Evolutionary conservation across 2,113 vertebrate species (phyloP).

Genomic region (Notothenia rossii): DNA sequence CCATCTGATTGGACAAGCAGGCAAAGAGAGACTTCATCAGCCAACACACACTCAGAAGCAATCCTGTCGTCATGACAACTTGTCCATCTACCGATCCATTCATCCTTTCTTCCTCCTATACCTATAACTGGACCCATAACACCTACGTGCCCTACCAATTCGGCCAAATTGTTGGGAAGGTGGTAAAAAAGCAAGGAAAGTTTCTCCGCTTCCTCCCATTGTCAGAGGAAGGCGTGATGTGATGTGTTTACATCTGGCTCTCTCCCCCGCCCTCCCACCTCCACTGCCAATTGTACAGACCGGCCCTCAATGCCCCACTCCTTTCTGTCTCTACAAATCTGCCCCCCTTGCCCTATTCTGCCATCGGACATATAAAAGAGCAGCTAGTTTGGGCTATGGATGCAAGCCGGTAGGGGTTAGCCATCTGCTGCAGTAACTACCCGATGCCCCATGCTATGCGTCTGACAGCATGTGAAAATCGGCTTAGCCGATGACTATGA

Average conservation of each 20-base stretch:
- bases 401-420: slow-evolving; percentile 87
- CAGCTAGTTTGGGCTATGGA: slow-evolving; percentile 80
- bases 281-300: slow-evolving; percentile 81
- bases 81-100: slow-evolving; percentile 80
- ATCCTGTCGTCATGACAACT: slow-evolving; percentile 87
- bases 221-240: slow-evolving; percentile 59
- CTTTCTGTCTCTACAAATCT: slow-evolving; percentile 76
- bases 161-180: slow-evolving; percentile 67
- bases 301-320: slow-evolving; percentile 84
- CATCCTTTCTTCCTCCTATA: slow-evolving; percentile 51
- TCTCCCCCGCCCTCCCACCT: slow-evolving; percentile 60
- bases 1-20: slow-evolving; percentile 99
- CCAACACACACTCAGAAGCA: slow-evolving; percentile 80
- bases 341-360: slow-evolving; percentile 78
- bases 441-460: slow-evolving; percentile 73
- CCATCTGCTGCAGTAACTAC: slow-evolving; percentile 72
- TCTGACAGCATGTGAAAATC: slow-evolving; percentile 77
- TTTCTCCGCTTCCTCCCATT: slow-evolving; percentile 60
- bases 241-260: slow-evolving; percentile 87
- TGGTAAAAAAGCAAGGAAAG: slow-evolving; percentile 78
- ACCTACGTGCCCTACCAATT: slow-evolving; percentile 6
- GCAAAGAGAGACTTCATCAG: slow-evolving; percentile 92
- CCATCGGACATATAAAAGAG: slow-evolving; percentile 74
- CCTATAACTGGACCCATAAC: slow-evolving; percentile 30
- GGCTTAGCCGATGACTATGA: slow-evolving; percentile 70